Percentiles rank a stretch among this genome's conserved stretches.
phyloP scores from a whole-genome alignment of 2,113 vertebrate species.

The Vimba vimba region DNA sequence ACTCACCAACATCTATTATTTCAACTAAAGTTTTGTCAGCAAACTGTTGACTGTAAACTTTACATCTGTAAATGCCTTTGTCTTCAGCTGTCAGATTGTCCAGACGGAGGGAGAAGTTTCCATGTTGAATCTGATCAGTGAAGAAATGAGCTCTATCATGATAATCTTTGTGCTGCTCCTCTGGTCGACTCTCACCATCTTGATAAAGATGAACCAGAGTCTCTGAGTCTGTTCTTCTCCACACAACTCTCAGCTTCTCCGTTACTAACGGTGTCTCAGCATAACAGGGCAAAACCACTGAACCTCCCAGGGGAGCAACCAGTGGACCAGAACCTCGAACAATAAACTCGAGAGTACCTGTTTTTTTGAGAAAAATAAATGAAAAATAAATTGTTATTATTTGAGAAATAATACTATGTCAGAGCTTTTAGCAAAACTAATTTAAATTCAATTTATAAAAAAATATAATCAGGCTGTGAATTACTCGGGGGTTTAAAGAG shows the following conservation, averaged over 20 bases:
- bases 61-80: neutral
- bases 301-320: neutral
- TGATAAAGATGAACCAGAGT: neutral
- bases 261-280: neutral
- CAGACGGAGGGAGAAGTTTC: constrained; percentile 16
- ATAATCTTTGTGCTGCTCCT: neutral
- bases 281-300: neutral
- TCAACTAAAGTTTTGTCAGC: constrained; percentile 13
- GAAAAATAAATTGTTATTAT: neutral
- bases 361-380: neutral
- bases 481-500: too few species aligned
- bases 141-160: neutral
- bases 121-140: neutral
- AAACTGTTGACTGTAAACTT: neutral
- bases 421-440: too few species aligned
- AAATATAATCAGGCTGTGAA: too few species aligned
- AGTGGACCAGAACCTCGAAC: neutral
- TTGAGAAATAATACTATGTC: too few species aligned
- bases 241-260: neutral
- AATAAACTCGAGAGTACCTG: constrained; percentile 22
- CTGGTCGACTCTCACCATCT: neutral
- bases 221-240: neutral
- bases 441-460: too few species aligned
- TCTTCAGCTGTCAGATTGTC: neutral
- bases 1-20: constrained; percentile 33